A percentile compares a stretch with the other conserved stretches of the same genome.
phyloP scores from a whole-genome alignment of 2,888 invertebrate genomes.

The Eupithecia inturbata region DNA sequence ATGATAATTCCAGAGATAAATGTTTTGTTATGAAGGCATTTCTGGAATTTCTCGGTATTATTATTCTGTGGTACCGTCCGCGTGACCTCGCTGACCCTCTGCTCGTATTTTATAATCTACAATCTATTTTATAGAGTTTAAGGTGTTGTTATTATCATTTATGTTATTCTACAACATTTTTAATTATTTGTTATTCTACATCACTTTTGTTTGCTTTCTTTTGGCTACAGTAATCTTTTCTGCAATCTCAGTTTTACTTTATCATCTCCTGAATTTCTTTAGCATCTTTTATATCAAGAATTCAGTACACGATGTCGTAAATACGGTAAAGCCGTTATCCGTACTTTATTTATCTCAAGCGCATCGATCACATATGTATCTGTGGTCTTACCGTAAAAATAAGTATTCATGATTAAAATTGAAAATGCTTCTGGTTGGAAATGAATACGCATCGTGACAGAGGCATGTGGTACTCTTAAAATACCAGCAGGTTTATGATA shows the following conservation, averaged over 20 bases:
- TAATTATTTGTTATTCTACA: not conserved
- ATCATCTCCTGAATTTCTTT: slow-evolving; percentile 9
- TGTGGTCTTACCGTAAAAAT: slow-evolving; percentile 40
- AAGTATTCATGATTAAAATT: slow-evolving; percentile 44
- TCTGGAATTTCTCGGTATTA: slow-evolving; percentile 39
- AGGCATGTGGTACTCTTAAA: slow-evolving; percentile 37
- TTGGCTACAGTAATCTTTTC: not conserved
- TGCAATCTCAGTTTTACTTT: not conserved
- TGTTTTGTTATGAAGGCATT: slow-evolving; percentile 45
- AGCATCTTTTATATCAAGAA: slow-evolving; percentile 33
- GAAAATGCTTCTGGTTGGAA: slow-evolving; percentile 39
- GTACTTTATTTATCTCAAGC: slow-evolving; percentile 39
- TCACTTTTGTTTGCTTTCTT: slow-evolving; percentile 12
- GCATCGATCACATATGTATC: slow-evolving; percentile 44
- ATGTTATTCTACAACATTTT: not conserved
- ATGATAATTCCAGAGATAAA: slow-evolving; percentile 45
- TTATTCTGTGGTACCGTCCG: slow-evolving; percentile 35
- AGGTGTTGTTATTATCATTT: slow-evolving; percentile 35
- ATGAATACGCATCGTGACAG: slow-evolving; percentile 40
- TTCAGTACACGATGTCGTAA: slow-evolving; percentile 37
- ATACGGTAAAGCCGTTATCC: slow-evolving; percentile 32
- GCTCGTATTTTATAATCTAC: slow-evolving; percentile 48
- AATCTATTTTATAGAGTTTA: slow-evolving; percentile 42
- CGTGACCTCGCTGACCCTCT: slow-evolving; percentile 45
- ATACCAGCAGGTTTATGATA: slow-evolving; percentile 37